Conservation (phyloP, 2,113 vertebrate species). For the Rhinoderma darwinii region DNA sequence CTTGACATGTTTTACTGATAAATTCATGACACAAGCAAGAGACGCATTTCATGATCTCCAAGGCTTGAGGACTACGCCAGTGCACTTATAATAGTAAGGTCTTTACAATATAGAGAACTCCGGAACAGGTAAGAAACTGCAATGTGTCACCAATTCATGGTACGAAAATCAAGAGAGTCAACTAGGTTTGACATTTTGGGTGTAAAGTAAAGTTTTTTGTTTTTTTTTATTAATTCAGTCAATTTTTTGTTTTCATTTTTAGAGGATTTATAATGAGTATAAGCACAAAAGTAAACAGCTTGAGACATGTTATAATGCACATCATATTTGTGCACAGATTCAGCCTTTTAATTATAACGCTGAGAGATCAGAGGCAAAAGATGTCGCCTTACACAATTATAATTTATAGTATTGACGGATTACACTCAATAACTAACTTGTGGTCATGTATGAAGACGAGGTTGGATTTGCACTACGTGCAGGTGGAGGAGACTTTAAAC, state of each 20-base stretch:
- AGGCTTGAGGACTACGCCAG: not conserved
- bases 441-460: no score
- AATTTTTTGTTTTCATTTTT: not conserved
- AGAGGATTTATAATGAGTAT: no score
- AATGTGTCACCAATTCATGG: not conserved
- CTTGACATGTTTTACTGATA: slow-evolving; percentile 44
- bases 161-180: not conserved
- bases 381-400: no score
- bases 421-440: no score
- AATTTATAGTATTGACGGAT: no score
- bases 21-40: slow-evolving; percentile 38
- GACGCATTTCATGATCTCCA: not conserved
- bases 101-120: not conserved
- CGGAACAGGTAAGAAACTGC: not conserved
- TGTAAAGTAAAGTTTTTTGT: not conserved
- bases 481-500: no score
- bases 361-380: no score
- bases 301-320: no score
- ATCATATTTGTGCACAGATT: no score
- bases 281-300: not conserved
- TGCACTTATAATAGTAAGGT: not conserved
- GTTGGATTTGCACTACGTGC: no score
- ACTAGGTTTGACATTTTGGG: not conserved
- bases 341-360: no score
- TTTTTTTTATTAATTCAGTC: not conserved